Evolutionary conservation across 2,888 invertebrate species (phyloP).

Genomic region (Lasius fuliginosus): DNA sequence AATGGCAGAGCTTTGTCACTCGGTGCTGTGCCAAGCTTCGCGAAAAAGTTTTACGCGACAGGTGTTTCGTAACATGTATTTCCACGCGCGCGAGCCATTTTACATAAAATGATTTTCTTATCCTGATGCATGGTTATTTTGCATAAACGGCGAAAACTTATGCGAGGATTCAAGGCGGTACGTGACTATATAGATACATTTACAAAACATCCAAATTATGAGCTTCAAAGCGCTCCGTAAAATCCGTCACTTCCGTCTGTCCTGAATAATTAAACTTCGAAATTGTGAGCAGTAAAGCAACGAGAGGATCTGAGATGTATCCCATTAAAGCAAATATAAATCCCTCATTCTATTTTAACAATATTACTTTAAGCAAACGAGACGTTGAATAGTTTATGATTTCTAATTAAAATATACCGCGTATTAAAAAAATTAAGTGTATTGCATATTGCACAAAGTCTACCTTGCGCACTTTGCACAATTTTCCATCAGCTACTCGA

Average conservation of each 20-base stretch:
- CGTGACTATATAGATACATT: slow-evolving; percentile 2
- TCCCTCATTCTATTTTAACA: slow-evolving; percentile 30
- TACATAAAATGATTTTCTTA: slow-evolving; percentile 54
- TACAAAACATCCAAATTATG: slow-evolving; percentile 20
- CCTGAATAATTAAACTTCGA: slow-evolving; percentile 43
- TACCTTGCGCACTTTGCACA: slow-evolving; percentile 22
- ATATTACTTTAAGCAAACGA: slow-evolving; percentile 28
- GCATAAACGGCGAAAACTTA: slow-evolving; percentile 42
- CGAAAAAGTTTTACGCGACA: slow-evolving; percentile 56
- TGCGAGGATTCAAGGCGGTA: not conserved
- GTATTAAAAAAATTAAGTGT: slow-evolving; percentile 29
- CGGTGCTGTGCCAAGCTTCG: slow-evolving; percentile 30
- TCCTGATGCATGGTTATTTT: slow-evolving; percentile 49
- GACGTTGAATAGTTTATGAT: slow-evolving; percentile 23
- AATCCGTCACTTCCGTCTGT: slow-evolving; percentile 30
- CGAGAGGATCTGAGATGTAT: not conserved
- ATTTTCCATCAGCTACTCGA: slow-evolving; percentile 35
- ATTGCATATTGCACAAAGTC: slow-evolving; percentile 25
- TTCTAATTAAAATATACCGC: slow-evolving; percentile 39
- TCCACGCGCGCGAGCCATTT: slow-evolving; percentile 41
- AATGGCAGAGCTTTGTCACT: slow-evolving; percentile 59
- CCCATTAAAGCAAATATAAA: slow-evolving; percentile 21
- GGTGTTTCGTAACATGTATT: slow-evolving; percentile 54
- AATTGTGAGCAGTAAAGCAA: slow-evolving; percentile 4
- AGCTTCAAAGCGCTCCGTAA: slow-evolving; percentile 16